Evolutionary conservation across 2,888 invertebrate genomes (phyloP).

Genomic region (Cylloceria caligata): DNA sequence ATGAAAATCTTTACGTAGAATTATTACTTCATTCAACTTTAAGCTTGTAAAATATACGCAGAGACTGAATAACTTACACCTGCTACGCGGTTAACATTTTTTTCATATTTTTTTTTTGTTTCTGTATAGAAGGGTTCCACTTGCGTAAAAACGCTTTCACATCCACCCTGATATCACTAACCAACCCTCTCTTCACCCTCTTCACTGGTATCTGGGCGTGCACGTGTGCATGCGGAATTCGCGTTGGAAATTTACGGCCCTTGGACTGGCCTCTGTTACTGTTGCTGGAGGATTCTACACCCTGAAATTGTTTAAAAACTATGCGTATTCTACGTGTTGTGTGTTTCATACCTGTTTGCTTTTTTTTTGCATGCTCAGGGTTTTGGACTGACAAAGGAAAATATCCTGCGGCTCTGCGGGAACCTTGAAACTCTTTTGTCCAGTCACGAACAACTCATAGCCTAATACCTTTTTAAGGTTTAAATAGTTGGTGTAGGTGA

Average conservation of each 20-base stretch:
- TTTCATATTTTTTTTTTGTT: background rate
- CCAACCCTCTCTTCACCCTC: slow-evolving; percentile 24
- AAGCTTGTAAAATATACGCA: background rate
- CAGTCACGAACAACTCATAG: background rate
- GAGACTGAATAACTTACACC: background rate
- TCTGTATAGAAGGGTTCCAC: background rate
- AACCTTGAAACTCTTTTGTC: background rate
- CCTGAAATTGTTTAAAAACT: slow-evolving; percentile 76
- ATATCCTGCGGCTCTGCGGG: slow-evolving; percentile 7
- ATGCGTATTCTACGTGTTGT: slow-evolving; percentile 64
- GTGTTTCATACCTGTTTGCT: slow-evolving; percentile 19
- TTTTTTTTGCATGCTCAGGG: slow-evolving; percentile 14
- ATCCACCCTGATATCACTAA: slow-evolving; percentile 8
- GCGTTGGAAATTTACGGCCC: slow-evolving; percentile 73
- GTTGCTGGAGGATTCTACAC: slow-evolving; percentile 67
- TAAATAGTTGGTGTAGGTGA: too few species aligned
- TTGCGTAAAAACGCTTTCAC: slow-evolving; percentile 17
- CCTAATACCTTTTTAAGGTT: background rate
- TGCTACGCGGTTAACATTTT: background rate
- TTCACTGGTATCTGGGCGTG: slow-evolving; percentile 36
- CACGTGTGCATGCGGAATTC: slow-evolving; percentile 67
- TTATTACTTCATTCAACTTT: background rate
- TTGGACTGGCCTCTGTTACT: slow-evolving; percentile 61
- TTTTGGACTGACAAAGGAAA: slow-evolving; percentile 9
- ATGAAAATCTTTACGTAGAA: background rate